A percentile compares a stretch with the other conserved stretches of the same genome.
Evolutionary conservation across 2,797 vertebrate genomes (phyloP).

Genomic region (Takifugu rubripes): DNA sequence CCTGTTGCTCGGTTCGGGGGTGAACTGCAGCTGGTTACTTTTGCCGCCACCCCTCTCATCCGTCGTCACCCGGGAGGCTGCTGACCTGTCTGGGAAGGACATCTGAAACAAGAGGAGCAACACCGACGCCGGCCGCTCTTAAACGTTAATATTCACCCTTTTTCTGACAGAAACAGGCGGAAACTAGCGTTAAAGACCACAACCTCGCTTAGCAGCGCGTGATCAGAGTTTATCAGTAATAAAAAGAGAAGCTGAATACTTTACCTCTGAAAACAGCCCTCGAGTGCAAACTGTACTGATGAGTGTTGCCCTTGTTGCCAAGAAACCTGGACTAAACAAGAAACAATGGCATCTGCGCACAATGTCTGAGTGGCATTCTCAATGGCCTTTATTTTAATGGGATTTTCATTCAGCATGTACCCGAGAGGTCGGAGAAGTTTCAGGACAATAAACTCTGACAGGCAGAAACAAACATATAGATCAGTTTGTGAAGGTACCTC

Average conservation of each 20-base stretch:
- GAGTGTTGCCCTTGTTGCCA: constrained; percentile 66
- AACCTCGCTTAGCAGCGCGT: not conserved
- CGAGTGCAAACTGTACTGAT: constrained; percentile 12
- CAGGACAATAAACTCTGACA: not conserved
- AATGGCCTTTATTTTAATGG: not conserved
- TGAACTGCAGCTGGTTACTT: constrained; percentile 13
- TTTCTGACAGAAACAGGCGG: not conserved
- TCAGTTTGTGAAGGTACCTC: no score
- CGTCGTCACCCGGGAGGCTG: not conserved
- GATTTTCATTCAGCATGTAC: no score
- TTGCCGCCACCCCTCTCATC: constrained; percentile 10
- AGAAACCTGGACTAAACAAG: constrained; percentile 56
- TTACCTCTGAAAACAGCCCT: constrained; percentile 34
- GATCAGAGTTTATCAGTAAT: no score
- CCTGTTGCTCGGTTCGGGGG: constrained; percentile 20
- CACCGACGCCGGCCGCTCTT: not conserved
- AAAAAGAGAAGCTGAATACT: not conserved
- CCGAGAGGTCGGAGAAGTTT: no score
- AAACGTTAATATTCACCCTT: not conserved
- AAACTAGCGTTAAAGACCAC: not conserved
- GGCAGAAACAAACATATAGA: not conserved
- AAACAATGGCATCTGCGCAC: constrained; percentile 36
- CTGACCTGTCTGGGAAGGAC: constrained; percentile 18
- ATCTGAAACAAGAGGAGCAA: not conserved
- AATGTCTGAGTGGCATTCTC: constrained; percentile 10